Evolutionary conservation across 2,113 vertebrate genomes (phyloP).

Genomic region (Callaeas wilsoni): DNA sequence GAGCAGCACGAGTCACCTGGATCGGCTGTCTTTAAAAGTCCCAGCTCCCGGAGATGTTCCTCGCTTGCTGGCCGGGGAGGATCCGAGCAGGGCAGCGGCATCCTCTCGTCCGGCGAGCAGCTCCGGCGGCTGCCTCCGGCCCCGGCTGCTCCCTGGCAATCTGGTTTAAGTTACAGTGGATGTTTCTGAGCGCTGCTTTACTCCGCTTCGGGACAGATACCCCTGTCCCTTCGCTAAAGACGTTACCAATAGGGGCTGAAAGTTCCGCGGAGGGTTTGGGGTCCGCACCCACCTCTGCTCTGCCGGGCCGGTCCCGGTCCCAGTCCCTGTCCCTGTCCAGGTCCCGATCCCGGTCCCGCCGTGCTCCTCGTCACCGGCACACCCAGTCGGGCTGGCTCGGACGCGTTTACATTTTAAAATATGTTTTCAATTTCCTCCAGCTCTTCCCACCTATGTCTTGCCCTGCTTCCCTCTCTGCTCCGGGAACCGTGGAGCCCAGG

Average conservation of each 20-base stretch:
- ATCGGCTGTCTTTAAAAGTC: neutral
- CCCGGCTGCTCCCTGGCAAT: neutral
- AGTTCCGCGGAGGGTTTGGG: neutral
- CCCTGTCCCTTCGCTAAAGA: neutral
- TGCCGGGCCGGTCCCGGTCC: neutral
- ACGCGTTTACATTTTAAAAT: neutral
- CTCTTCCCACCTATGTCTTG: neutral
- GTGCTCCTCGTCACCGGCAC: neutral
- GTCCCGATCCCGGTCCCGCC: neutral
- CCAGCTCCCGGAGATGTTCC: neutral
- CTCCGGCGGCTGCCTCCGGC: neutral
- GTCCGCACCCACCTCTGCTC: neutral
- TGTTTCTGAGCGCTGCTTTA: neutral
- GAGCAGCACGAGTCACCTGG: conserved; percentile 26
- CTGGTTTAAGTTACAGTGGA: neutral
- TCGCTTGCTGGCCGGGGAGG: neutral
- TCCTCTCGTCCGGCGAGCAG: neutral
- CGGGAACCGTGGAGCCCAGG: neutral
- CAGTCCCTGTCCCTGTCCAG: neutral
- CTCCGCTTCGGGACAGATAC: neutral
- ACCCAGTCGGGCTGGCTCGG: neutral
- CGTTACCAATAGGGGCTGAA: neutral
- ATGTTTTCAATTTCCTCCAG: conserved; percentile 40
- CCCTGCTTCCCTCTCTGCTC: neutral
- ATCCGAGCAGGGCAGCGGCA: neutral